Percentiles rank a stretch among this genome's conserved stretches.
Conservation (phyloP, 2,888 invertebrate genomes). For the Drosophila borborema region DNA sequence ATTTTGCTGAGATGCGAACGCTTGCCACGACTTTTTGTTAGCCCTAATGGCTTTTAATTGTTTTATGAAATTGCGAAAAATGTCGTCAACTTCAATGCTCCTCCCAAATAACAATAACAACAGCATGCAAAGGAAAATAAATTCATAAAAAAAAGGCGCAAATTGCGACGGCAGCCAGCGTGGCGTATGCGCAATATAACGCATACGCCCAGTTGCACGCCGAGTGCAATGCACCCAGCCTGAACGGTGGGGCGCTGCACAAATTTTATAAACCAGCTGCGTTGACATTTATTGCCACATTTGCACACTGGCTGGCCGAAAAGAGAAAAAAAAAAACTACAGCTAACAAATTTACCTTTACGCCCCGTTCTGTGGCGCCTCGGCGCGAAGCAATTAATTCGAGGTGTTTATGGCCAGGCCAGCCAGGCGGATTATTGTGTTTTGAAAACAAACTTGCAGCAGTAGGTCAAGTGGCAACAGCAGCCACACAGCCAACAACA, state of each 20-base stretch:
- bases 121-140: slow-evolving; percentile 6
- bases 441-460: slow-evolving; percentile 41
- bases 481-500: slow-evolving; percentile 1
- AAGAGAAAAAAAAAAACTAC: not conserved
- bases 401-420: slow-evolving; percentile 57
- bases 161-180: slow-evolving; percentile 26
- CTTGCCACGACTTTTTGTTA: slow-evolving; percentile 63
- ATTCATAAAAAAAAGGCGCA: slow-evolving; percentile 14
- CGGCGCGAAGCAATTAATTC: slow-evolving; percentile 47
- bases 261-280: slow-evolving; percentile 39
- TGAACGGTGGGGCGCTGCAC: not conserved
- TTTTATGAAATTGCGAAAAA: slow-evolving; percentile 73
- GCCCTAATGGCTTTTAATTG: slow-evolving; percentile 80
- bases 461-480: slow-evolving; percentile 44
- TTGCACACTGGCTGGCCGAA: slow-evolving; percentile 23
- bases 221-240: slow-evolving; percentile 44
- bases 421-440: slow-evolving; percentile 49
- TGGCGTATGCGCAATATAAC: slow-evolving; percentile 43
- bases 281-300: slow-evolving; percentile 60
- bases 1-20: slow-evolving; percentile 45
- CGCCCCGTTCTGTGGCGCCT: not conserved
- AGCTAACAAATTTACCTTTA: slow-evolving; percentile 25
- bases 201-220: slow-evolving; percentile 55
- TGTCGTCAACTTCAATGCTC: slow-evolving; percentile 3
- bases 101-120: not conserved